Percentiles rank a stretch among this genome's conserved stretches.
Conservation (phyloP, 2,888 invertebrate genomes). For the Acrobasis consociella region DNA sequence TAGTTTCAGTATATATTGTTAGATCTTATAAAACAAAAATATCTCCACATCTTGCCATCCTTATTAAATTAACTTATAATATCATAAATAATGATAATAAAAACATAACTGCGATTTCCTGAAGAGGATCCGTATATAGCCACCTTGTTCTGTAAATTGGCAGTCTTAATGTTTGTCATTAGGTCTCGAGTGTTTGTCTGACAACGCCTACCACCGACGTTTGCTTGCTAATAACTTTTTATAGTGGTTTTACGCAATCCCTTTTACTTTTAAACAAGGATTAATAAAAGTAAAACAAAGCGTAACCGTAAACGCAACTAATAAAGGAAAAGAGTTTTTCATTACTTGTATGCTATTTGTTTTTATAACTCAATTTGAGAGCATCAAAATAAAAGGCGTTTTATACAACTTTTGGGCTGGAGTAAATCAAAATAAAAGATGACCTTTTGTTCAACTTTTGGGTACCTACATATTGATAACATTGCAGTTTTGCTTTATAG, state of each 20-base stretch:
- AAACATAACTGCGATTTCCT: not conserved
- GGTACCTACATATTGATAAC: too few species aligned
- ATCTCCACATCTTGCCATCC: not conserved
- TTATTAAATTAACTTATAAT: too few species aligned
- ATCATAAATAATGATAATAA: too few species aligned
- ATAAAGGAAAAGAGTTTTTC: conserved; percentile 3
- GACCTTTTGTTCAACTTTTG: too few species aligned
- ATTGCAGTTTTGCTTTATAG: too few species aligned
- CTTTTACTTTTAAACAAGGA: conserved; percentile 3
- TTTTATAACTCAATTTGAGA: not conserved
- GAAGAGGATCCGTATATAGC: not conserved
- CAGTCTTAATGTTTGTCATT: conserved; percentile 3
- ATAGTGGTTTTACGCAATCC: conserved; percentile 1
- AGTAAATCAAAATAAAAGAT: too few species aligned
- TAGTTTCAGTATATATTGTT: too few species aligned
- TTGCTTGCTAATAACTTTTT: conserved; percentile 3
- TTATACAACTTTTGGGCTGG: not conserved
- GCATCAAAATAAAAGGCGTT: not conserved
- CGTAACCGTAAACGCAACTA: conserved; percentile 3
- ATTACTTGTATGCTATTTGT: conserved; percentile 1
- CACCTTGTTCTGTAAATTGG: not conserved
- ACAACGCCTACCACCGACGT: conserved; percentile 1
- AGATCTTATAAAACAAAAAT: too few species aligned
- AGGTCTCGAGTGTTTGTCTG: conserved; percentile 1
- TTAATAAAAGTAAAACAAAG: conserved; percentile 2